These are phyloP conservation scores for Petrocephalus sullivani DNA, from an alignment of 2,797 vertebrate genomes.

Conservation along the genomic window DNA sequence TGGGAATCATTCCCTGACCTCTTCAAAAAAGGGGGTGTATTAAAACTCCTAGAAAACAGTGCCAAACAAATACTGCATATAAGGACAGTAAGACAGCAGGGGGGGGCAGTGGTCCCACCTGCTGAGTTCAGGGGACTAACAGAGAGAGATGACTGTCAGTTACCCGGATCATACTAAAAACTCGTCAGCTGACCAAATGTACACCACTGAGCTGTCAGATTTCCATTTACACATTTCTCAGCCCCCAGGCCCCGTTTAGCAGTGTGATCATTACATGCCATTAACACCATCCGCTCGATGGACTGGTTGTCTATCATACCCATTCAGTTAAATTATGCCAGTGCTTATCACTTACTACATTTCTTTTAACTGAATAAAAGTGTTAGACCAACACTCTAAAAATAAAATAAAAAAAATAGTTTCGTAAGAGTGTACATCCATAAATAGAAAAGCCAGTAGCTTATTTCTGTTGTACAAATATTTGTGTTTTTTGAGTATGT, in stretches of 20 bases:
- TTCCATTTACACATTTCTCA: not conserved
- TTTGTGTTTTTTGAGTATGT: not conserved
- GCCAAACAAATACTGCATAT: not conserved
- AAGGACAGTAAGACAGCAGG: not conserved
- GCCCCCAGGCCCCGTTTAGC: not conserved
- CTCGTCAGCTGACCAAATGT: not conserved
- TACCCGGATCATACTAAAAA: not conserved
- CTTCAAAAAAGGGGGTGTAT: not conserved
- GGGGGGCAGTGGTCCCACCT: too few species aligned
- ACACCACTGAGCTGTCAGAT: not conserved
- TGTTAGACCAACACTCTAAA: not conserved
- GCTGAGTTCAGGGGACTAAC: too few species aligned
- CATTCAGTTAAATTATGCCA: not conserved
- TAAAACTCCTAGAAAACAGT: not conserved
- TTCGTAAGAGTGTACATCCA: not conserved
- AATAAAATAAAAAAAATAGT: not conserved
- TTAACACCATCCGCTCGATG: slow-evolving; percentile 14
- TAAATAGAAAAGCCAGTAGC: slow-evolving; percentile 13
- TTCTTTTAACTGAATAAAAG: slow-evolving; percentile 1
- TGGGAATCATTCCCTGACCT: not conserved
- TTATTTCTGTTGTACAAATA: not conserved
- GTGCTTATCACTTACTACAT: slow-evolving; percentile 20
- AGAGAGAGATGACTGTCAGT: not conserved
- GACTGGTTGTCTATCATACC: slow-evolving; percentile 23
- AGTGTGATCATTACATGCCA: slow-evolving; percentile 25